Percentiles rank a stretch among this genome's conserved stretches.
phyloP scores from a whole-genome alignment of 2,113 vertebrate genomes.

The Uropsilus gracilis region DNA sequence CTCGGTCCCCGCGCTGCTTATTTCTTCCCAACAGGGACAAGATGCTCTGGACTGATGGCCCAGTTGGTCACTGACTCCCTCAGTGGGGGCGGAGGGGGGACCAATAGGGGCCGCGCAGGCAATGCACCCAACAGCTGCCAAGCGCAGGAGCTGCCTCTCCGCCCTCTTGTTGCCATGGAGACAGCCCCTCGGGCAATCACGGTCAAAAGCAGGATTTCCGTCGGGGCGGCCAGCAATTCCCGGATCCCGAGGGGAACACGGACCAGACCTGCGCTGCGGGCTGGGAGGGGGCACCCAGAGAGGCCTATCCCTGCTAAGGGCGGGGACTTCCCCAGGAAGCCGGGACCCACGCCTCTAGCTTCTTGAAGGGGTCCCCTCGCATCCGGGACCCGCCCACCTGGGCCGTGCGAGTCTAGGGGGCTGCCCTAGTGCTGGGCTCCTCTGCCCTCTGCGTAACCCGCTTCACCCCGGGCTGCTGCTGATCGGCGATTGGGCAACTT shows the following conservation, averaged over 20 bases:
- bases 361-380: neutral
- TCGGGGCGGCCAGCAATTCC: constrained; percentile 74
- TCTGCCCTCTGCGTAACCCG: rapidly evolving
- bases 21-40: neutral
- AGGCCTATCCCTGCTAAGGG: constrained; percentile 20
- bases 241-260: constrained; percentile 45
- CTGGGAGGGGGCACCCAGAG: constrained; percentile 19
- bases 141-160: neutral
- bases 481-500: neutral
- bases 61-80: neutral
- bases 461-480: neutral
- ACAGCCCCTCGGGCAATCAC: constrained; percentile 46
- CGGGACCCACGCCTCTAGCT: neutral
- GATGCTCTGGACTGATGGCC: neutral
- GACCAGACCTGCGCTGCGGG: neutral
- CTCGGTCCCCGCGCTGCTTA: neutral
- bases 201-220: constrained; percentile 81
- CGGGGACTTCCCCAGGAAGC: constrained; percentile 73
- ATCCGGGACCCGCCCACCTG: neutral
- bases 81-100: neutral
- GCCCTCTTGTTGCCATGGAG: constrained; percentile 57
- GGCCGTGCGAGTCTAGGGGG: neutral
- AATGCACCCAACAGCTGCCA: neutral
- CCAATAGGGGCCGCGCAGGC: neutral
- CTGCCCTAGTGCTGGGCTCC: neutral